Percentiles rank a stretch among this genome's conserved stretches.
Conservation (phyloP, 2,113 vertebrate species). For the Xyliphius kryptos region DNA sequence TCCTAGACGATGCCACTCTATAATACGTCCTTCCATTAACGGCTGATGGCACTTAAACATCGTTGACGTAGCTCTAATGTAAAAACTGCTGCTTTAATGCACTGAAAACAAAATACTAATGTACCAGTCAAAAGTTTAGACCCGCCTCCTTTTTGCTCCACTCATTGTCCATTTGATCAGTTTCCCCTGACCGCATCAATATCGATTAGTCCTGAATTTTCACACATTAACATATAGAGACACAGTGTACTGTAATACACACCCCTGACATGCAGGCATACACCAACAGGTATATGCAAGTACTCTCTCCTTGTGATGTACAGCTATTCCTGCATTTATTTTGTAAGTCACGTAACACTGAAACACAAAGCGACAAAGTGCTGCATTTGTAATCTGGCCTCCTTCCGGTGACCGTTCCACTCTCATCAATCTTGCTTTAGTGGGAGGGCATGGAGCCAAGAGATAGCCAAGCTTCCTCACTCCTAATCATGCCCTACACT, state of each 20-base stretch:
- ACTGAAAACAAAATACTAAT: neutral
- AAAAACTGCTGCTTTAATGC: neutral
- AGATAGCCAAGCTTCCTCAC: slow-evolving; percentile 43
- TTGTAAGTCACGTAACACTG: slow-evolving; percentile 41
- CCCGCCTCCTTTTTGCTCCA: too few relatives aligned
- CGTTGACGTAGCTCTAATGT: slow-evolving; percentile 1
- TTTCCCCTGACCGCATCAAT: too few relatives aligned
- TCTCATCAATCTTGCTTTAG: slow-evolving; percentile 62
- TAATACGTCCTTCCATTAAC: slow-evolving; percentile 5
- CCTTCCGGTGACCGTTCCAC: slow-evolving; percentile 47
- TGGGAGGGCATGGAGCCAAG: slow-evolving; percentile 45
- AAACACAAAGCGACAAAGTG: slow-evolving; percentile 59
- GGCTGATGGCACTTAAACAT: neutral
- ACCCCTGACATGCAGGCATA: neutral
- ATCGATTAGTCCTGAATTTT: too few relatives aligned
- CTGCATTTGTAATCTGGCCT: slow-evolving; percentile 33
- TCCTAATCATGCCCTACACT: slow-evolving; percentile 40
- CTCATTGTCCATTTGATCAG: too few relatives aligned
- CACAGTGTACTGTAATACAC: too few relatives aligned
- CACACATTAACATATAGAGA: too few relatives aligned
- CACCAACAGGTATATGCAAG: neutral
- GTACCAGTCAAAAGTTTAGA: neutral
- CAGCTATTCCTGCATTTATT: slow-evolving; percentile 7
- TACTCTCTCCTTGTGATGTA: slow-evolving; percentile 9
- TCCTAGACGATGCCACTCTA: neutral